Base-by-base conservation (phyloP, 2,113 vertebrate species). In the Phylloscopus whistleri region DNA sequence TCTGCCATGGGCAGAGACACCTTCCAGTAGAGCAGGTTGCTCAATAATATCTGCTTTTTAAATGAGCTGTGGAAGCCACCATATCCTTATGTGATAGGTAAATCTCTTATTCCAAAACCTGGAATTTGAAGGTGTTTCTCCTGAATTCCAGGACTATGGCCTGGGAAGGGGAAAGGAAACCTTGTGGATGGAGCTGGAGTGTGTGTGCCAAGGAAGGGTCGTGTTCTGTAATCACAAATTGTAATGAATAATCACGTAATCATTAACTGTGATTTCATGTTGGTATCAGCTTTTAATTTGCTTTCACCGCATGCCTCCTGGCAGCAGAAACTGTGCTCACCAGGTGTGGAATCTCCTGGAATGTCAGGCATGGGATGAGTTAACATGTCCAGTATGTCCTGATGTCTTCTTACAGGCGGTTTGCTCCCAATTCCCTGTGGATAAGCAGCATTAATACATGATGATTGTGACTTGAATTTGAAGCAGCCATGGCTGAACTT, bases 331-430 rank as follows among this genome's bases (percentile, higher is more conserved):
- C 19, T n/a, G 19, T 60, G 48, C 53, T 33, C 37, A 48, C 7
- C 33, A 33, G 23, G n/a, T 1, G 1, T 3, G 4, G 23, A 11
- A 8, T 43, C 72, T 77, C 22, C 60, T 37, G 56, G 24, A 16
- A 44, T 23, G 18, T 5, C 26, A 20, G 68, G n/a, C 66, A 8
- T 11, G 43, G 63, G 39, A 11, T 41, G 53, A 13, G 8, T 43
- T 60, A 23, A n/a, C 35, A 17, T 0, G 0, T 4, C 30, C 21
- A 9, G 1, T 4, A 11, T 46, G 33, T 62, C 12, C 3, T 33
- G 0, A 9, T 10, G 18, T 10, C 41, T 7, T 39, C 44, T 11
- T 41, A 6, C 2, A 39, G 35, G n/a, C 16, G 14, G 5, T n/a
- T 56, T 73, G 15, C 67, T 77, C 51, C 39, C 37, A 19, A 7